Percentiles rank a stretch among this genome's conserved stretches.
These are phyloP conservation scores for Hedychridium roseum DNA, from an alignment of 2,888 invertebrate species.

Conservation along the genomic window DNA sequence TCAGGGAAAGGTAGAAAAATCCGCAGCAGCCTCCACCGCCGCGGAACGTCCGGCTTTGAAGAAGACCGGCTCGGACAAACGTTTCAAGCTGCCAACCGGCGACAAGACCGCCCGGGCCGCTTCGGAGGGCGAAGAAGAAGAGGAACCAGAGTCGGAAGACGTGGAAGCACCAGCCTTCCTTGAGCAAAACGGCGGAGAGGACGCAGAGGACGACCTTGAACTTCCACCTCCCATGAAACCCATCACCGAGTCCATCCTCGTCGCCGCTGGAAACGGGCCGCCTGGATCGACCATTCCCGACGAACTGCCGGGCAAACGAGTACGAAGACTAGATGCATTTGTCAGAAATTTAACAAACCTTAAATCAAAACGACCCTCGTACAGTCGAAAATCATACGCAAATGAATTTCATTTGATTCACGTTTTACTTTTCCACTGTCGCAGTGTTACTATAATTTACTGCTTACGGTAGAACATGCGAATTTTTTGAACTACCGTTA, in stretches of 20 bases:
- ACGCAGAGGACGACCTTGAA: slow-evolving; percentile 84
- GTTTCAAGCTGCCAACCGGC: slow-evolving; percentile 73
- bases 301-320: slow-evolving; percentile 55
- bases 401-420: no score
- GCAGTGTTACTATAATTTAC: no score
- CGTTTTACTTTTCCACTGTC: no score
- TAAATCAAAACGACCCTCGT: no score
- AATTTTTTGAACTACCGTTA: no score
- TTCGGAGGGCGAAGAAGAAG: slow-evolving; percentile 57
- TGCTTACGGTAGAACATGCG: no score
- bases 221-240: slow-evolving; percentile 96
- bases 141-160: slow-evolving; percentile 48
- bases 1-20: slow-evolving; percentile 85
- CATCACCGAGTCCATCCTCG: slow-evolving; percentile 76
- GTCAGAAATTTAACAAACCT: no score
- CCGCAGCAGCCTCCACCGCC: slow-evolving; percentile 65
- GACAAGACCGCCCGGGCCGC: slow-evolving; percentile 46
- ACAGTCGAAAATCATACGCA: no score
- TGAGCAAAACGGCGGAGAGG: slow-evolving; percentile 72
- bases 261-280: slow-evolving; percentile 56
- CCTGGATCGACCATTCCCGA: slow-evolving; percentile 56
- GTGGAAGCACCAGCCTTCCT: slow-evolving; percentile 54
- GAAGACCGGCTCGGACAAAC: slow-evolving; percentile 84
- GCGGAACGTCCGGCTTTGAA: slow-evolving; percentile 66
- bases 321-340: no score